Evolutionary conservation across 2,113 vertebrate species (phyloP).

Genomic region (Salvelinus fontinalis): DNA sequence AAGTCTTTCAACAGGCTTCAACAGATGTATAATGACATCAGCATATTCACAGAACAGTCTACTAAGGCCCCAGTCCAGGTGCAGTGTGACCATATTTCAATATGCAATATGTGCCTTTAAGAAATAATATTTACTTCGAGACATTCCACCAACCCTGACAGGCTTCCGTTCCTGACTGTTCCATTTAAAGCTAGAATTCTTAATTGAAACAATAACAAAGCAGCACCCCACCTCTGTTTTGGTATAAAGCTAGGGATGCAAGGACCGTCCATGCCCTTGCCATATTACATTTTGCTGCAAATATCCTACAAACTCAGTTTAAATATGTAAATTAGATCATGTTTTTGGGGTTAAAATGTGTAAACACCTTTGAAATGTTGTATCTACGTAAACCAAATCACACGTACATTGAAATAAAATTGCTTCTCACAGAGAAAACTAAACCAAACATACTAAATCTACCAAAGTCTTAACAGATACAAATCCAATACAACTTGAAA

Average conservation of each 20-base stretch:
- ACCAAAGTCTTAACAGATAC: not conserved
- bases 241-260: too few relatives aligned
- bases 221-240: too few relatives aligned
- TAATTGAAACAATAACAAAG: too few relatives aligned
- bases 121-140: not conserved
- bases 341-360: too few relatives aligned
- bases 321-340: too few relatives aligned
- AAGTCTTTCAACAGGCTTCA: conserved; percentile 7
- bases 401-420: not conserved
- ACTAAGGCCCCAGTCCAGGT: conserved; percentile 17
- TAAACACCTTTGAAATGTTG: too few relatives aligned
- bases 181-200: too few relatives aligned
- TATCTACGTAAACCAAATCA: too few relatives aligned
- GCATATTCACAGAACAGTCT: conserved; percentile 25
- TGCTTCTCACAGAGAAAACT: not conserved
- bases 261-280: too few relatives aligned
- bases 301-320: too few relatives aligned
- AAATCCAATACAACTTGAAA: not conserved
- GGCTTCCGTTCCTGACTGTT: not conserved
- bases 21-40: conserved; percentile 51
- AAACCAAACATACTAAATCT: not conserved
- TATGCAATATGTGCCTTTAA: conserved; percentile 3
- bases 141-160: not conserved
- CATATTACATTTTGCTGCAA: too few relatives aligned
- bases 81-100: conserved; percentile 6